phyloP scores from a whole-genome alignment of 2,888 invertebrate genomes.

The Volucella inflata region DNA sequence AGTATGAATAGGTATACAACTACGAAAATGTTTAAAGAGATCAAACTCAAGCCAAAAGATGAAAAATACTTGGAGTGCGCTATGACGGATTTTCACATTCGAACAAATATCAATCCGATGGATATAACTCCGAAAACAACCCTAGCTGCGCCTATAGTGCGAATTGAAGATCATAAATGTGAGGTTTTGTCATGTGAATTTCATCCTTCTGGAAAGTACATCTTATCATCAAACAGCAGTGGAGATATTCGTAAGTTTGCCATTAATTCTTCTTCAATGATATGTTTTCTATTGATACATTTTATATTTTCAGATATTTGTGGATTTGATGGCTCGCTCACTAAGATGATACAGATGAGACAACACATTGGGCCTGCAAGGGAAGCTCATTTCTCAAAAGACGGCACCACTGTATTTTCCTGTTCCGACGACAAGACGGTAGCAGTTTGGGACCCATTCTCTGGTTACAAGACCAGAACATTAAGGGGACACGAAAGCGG shows the following conservation, averaged over 20 bases:
- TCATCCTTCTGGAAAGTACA: constrained; percentile 96
- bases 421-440: constrained; percentile 97
- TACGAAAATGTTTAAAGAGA: too few relatives aligned
- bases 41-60: too few relatives aligned
- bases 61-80: too few relatives aligned
- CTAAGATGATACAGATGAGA: constrained; percentile 95
- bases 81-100: constrained; percentile 8
- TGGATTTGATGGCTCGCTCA: constrained; percentile 99
- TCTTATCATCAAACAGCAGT: constrained; percentile 98
- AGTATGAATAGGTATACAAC: too few relatives aligned
- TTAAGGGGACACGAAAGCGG: constrained; percentile 92
- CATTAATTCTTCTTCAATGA: not conserved
- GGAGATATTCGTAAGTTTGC: constrained; percentile 93
- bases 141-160: constrained; percentile 96
- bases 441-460: constrained; percentile 97
- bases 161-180: constrained; percentile 97
- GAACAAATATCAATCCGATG: constrained; percentile 81
- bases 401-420: constrained; percentile 92
- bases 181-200: constrained; percentile 97
- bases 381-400: constrained; percentile 94
- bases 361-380: constrained; percentile 98
- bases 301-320: constrained; percentile 88
- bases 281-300: not conserved
- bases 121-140: constrained; percentile 82
- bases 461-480: constrained; percentile 94